These are phyloP conservation scores for Physocephala rufipes DNA, from an alignment of 2,888 invertebrate genomes.

Conservation along the genomic window DNA sequence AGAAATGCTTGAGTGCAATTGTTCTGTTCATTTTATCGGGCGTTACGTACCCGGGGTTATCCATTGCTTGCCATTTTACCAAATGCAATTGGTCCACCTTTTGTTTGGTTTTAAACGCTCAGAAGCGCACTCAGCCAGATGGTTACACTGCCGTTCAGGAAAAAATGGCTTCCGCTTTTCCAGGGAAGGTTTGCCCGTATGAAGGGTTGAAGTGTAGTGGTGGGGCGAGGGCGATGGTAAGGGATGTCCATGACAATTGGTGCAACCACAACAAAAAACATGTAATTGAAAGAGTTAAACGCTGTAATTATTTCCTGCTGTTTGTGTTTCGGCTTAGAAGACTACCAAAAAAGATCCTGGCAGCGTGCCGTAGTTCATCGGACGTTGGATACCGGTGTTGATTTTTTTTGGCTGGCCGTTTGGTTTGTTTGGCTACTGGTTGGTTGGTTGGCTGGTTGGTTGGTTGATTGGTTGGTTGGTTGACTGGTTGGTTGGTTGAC, in stretches of 20 bases:
- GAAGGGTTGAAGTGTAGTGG: neutral
- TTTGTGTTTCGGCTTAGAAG: neutral
- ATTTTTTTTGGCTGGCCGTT: neutral
- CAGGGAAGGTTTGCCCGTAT: neutral
- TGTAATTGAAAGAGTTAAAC: conserved; percentile 40
- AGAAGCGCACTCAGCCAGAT: conserved; percentile 6
- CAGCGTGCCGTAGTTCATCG: conserved; percentile 2
- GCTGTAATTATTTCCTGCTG: conserved; percentile 37
- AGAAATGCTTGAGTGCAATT: too few relatives aligned
- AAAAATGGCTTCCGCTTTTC: conserved; percentile 27
- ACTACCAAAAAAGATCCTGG: conserved; percentile 4
- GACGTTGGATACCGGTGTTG: neutral
- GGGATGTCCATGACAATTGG: conserved; percentile 25
- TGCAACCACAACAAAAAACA: conserved; percentile 39
- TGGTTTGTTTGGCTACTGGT: too few relatives aligned
- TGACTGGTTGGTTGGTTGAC: too few relatives aligned
- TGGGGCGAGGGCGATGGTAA: neutral
- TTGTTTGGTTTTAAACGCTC: neutral
- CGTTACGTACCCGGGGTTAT: too few relatives aligned
- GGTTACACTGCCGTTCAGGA: neutral
- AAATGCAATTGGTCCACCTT: neutral
- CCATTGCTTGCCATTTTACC: neutral
- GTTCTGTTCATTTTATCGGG: too few relatives aligned
- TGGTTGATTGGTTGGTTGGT: too few relatives aligned
- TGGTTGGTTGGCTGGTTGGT: too few relatives aligned